These are phyloP conservation scores for Panthera tigris DNA, from an alignment of 2,113 vertebrate genomes.

Conservation along the genomic window DNA sequence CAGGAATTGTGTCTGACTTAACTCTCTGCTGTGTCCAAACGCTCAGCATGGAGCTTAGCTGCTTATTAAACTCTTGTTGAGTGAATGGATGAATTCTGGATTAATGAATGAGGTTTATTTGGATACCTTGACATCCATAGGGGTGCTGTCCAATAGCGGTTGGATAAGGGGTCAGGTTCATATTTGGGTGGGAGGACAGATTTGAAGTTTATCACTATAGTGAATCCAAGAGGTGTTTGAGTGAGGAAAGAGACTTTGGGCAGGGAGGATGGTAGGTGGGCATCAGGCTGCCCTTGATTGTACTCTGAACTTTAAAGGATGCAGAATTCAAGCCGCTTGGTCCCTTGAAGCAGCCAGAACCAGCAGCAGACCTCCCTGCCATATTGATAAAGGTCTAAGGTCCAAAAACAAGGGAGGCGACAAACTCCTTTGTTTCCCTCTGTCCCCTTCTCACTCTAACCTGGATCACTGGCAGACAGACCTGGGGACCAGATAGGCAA, in stretches of 20 bases:
- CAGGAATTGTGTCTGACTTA: not conserved
- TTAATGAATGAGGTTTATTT: not conserved
- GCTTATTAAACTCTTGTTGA: not conserved
- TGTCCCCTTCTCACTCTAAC: not conserved
- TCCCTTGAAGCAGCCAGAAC: not conserved
- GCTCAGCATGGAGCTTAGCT: not conserved
- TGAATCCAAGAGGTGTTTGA: not conserved
- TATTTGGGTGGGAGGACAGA: not conserved
- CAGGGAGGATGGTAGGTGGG: no score
- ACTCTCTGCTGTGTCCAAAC: not conserved
- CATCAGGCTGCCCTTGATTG: not conserved
- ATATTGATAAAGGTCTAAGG: not conserved
- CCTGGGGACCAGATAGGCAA: not conserved
- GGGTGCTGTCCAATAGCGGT: not conserved
- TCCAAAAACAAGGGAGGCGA: not conserved
- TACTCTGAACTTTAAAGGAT: not conserved
- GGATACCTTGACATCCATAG: not conserved
- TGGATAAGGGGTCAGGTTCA: not conserved
- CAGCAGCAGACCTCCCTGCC: not conserved
- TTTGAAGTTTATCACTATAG: not conserved
- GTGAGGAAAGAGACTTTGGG: not conserved
- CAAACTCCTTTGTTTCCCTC: not conserved
- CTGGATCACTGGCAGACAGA: not conserved
- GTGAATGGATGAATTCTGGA: not conserved
- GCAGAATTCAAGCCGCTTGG: not conserved